Evolutionary conservation across 2,113 vertebrate species (phyloP), one percentile per base, ranked within the genome.

Genomic region (Elgaria multicarinata): DNA sequence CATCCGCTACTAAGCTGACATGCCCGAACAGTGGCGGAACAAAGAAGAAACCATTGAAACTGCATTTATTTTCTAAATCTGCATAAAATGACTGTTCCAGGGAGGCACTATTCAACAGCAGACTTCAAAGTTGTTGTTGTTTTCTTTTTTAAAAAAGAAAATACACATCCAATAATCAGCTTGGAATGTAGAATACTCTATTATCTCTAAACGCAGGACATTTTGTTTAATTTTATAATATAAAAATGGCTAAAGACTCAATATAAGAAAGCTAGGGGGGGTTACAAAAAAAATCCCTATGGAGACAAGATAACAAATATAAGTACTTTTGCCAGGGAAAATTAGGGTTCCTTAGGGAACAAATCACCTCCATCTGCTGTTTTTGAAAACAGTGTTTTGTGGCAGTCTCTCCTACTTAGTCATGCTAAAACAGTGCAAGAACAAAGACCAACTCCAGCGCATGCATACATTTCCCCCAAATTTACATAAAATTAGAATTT

Each of bases 401-500:
- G 95, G 94, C 95, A 96, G 93, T 88, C 91, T 96, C 83, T 94
- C 94, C 95, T 95, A 96, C 95, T 96, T 95, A 96, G 93, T 95
- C 94, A 95, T 96, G 94, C 94, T 95, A 95, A 96, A 96, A 95
- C 92, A 96, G 94, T 92, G 87, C 91, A 94, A 81, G 95, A 96
- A 96, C 95, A 96, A 96, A 96, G 94, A 94, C 91, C 91, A 95
- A 94, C 94, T 84, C 94, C 95, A 92, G 94, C 91, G 93, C 93
- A 93, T 94, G 95, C 94, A 96, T 96, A 94, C 88, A 96, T 71
- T 72, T 96, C 93, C 94, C 13, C 33, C 2, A 95, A 94, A 96
- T 96, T 96, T 95, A 95, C 95, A 96, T 95, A 95, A 96, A 96
- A 96, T 95, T 96, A 96, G 95, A 96, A 96, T 96, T 96, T 95